Evolutionary conservation across 2,797 vertebrate species (phyloP).

Genomic region (Iguana delicatissima): DNA sequence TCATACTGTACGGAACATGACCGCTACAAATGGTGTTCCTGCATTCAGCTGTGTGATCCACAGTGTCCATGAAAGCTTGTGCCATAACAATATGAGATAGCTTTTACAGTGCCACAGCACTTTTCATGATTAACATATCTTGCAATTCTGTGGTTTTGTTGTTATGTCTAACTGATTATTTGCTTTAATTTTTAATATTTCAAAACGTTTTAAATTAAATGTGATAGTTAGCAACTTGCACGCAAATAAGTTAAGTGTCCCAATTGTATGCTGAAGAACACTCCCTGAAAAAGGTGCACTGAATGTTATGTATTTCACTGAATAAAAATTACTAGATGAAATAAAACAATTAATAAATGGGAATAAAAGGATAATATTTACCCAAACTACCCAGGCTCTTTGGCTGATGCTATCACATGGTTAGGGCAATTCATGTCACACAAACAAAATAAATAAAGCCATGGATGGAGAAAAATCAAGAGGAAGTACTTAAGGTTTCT

Average conservation of each 20-base stretch:
- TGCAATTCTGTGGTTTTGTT: background rate
- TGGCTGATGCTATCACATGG: constrained; percentile 3
- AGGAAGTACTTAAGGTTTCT: background rate
- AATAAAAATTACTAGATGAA: background rate
- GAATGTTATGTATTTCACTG: background rate
- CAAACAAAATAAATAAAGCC: constrained; percentile 21
- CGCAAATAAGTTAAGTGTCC: background rate
- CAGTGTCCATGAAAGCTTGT: background rate
- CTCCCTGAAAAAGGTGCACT: background rate
- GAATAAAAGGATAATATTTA: constrained; percentile 6
- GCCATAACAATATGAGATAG: background rate
- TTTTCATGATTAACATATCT: background rate
- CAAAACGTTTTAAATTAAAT: background rate
- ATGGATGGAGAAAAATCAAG: background rate
- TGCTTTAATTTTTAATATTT: background rate
- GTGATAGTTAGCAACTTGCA: background rate
- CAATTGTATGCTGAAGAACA: background rate
- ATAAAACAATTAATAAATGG: background rate
- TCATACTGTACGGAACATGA: background rate
- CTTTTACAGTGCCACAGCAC: background rate
- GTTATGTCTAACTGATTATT: background rate
- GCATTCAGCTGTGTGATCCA: no score
- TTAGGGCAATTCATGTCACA: constrained; percentile 14
- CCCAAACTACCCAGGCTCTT: constrained; percentile 5
- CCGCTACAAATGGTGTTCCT: background rate